A percentile compares a stretch with the other conserved stretches of the same genome.
phyloP scores from a whole-genome alignment of 1,140 invertebrate species.

The Drosophila mauritiana region DNA sequence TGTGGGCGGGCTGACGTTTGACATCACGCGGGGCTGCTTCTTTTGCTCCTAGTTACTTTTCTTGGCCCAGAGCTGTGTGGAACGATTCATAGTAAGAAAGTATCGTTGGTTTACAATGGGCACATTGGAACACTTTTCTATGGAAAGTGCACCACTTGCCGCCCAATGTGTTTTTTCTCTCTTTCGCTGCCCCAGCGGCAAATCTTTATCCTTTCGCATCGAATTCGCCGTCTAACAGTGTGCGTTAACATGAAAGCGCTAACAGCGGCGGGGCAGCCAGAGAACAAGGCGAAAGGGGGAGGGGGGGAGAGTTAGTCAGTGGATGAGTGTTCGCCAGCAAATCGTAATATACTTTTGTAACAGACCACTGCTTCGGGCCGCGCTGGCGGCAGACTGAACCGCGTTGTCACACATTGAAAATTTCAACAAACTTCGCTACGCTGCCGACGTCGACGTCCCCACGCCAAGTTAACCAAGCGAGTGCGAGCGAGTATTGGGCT shows the following conservation, averaged over 20 bases:
- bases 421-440: conserved; percentile 70
- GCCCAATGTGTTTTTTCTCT: neutral
- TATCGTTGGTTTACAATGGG: neutral
- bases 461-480: conserved; percentile 2
- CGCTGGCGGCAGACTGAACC: conserved; percentile 78
- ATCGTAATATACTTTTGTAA: conserved; percentile 27
- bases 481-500: conserved; percentile 3
- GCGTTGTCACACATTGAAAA: conserved; percentile 73
- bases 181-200: neutral
- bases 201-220: conserved; percentile 6
- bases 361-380: conserved; percentile 56
- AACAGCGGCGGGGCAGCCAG: conserved; percentile 8
- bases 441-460: conserved; percentile 54
- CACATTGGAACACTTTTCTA: neutral
- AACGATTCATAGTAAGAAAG: neutral
- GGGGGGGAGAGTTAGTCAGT: conserved; percentile 3
- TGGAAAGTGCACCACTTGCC: neutral
- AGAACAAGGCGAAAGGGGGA: neutral
- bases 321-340: conserved; percentile 11
- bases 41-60: conserved; percentile 40
- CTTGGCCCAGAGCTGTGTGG: neutral
- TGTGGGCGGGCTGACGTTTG: conserved; percentile 65
- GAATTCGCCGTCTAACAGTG: conserved; percentile 7
- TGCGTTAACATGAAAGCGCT: conserved; percentile 17
- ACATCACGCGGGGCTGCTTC: conserved; percentile 50